Percentiles rank a stretch among this genome's conserved stretches.
Evolutionary conservation across 2,113 vertebrate genomes (phyloP).

Genomic region (Chloropsis hardwickii): DNA sequence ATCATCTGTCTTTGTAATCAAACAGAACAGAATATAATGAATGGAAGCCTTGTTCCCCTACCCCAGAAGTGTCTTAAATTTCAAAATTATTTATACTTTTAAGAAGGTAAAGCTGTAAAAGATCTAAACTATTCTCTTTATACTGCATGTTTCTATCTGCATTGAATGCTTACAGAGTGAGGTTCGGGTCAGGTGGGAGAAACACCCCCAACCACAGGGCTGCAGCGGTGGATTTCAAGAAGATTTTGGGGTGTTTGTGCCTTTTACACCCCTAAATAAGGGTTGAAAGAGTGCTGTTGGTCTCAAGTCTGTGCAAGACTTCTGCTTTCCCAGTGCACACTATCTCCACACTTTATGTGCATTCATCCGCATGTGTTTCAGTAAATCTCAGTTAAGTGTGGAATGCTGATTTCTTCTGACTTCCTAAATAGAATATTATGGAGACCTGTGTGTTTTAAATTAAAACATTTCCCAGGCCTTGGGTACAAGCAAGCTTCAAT

Average conservation of each 20-base stretch:
- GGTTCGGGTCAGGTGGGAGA: not conserved
- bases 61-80: not conserved
- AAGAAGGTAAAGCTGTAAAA: not conserved
- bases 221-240: not conserved
- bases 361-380: not conserved
- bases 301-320: not conserved
- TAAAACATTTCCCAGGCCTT: conserved; percentile 54
- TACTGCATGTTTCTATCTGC: not conserved
- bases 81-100: conserved; percentile 31
- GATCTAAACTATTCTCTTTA: not conserved
- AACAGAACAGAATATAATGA: conserved; percentile 18
- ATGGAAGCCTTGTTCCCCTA: not conserved
- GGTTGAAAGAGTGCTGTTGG: not conserved
- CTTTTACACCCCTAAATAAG: not conserved
- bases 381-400: conserved; percentile 52
- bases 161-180: not conserved
- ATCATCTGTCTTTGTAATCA: not conserved
- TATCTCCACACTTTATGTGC: not conserved
- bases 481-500: conserved; percentile 52
- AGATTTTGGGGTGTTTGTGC: not conserved
- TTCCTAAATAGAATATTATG: conserved; percentile 64
- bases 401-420: conserved; percentile 63
- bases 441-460: conserved; percentile 65
- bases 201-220: not conserved
- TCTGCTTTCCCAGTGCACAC: not conserved